Conservation (phyloP, 2,888 invertebrate genomes). For the Zhuqinia jingwanae region DNA sequence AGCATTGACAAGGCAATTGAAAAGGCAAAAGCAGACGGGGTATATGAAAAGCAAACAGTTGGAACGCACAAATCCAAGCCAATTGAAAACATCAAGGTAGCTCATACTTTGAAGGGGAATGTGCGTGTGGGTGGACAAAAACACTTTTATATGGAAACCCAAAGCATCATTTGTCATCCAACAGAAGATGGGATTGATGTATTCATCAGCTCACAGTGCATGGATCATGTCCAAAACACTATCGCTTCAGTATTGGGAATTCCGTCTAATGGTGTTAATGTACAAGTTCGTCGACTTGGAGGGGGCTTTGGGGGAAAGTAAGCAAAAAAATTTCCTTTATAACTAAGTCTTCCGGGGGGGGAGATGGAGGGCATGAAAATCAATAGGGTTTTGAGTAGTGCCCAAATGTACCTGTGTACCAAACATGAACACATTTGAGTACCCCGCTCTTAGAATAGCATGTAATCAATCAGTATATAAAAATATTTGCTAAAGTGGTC, state of each 20-base stretch:
- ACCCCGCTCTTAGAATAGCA: no score
- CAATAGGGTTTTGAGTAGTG: no score
- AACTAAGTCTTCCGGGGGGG: no score
- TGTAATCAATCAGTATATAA: no score
- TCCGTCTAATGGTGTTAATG: constrained; percentile 4
- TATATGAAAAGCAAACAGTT: constrained; percentile 58
- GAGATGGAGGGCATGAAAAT: no score
- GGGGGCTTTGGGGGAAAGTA: constrained; percentile 31
- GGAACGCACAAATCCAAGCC: constrained; percentile 41
- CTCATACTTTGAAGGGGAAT: constrained; percentile 60
- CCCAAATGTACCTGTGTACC: no score
- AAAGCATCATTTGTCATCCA: constrained; percentile 85
- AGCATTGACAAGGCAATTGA: constrained; percentile 80
- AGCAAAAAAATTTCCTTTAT: background rate
- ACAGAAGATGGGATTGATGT: constrained; percentile 86
- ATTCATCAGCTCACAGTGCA: constrained; percentile 85
- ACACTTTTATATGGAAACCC: constrained; percentile 89
- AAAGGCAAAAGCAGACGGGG: constrained; percentile 71
- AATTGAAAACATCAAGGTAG: constrained; percentile 22
- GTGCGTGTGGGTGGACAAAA: constrained; percentile 84
- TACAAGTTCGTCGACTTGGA: background rate
- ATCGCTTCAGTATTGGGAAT: constrained; percentile 81
- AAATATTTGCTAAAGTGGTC: no score
- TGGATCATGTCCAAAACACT: constrained; percentile 84
- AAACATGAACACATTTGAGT: no score